These are phyloP conservation scores for Melinaea menophilus DNA, from an alignment of 2,888 invertebrate genomes.

Conservation along the genomic window DNA sequence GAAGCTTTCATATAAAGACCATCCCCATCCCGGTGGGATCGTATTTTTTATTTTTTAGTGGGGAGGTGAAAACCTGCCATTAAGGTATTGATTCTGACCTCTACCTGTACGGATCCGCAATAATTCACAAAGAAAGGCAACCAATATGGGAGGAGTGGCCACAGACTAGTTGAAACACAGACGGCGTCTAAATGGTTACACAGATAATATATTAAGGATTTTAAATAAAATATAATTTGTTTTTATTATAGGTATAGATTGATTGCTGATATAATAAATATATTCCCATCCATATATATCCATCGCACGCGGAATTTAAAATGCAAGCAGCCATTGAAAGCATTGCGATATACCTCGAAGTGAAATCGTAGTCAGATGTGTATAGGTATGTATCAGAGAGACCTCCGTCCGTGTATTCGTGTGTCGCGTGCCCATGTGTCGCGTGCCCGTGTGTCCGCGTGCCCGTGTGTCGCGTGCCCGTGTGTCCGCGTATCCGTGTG, in stretches of 20 bases:
- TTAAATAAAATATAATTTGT: too few species aligned
- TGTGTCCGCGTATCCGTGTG: too few species aligned
- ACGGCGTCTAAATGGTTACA: neutral
- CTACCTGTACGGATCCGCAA: constrained; percentile 57
- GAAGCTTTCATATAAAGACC: constrained; percentile 18
- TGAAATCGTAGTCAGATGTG: neutral
- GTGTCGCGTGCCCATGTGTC: constrained; percentile 36
- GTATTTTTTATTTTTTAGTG: constrained; percentile 64
- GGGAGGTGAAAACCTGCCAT: constrained; percentile 62
- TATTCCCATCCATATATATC: too few species aligned
- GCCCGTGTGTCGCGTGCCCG: too few species aligned
- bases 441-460: too few species aligned
- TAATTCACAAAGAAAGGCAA: constrained; percentile 72
- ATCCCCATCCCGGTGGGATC: constrained; percentile 39
- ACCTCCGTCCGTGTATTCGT: constrained; percentile 4
- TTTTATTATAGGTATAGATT: too few species aligned
- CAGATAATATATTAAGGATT: too few species aligned
- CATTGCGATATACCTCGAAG: constrained; percentile 1
- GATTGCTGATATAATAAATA: neutral
- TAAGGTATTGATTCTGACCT: constrained; percentile 67
- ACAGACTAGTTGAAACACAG: neutral
- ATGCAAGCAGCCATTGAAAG: neutral
- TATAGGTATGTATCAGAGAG: neutral
- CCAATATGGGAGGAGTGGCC: constrained; percentile 22
- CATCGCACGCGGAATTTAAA: constrained; percentile 1